Evolutionary conservation across 2,113 vertebrate genomes (phyloP).

Genomic region (Pteropus alecto): DNA sequence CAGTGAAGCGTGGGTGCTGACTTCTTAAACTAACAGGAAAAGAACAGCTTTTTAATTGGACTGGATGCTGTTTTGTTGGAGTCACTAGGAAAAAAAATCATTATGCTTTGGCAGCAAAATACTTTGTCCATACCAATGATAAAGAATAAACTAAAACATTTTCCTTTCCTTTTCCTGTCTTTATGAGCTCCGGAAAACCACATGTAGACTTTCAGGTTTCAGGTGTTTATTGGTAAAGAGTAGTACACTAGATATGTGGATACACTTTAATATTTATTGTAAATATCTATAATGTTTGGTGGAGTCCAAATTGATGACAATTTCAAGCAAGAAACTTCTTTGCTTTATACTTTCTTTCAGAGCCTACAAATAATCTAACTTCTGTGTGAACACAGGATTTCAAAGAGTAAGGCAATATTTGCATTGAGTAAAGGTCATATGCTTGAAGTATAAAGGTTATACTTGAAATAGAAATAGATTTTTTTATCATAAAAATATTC

Average conservation of each 20-base stretch:
- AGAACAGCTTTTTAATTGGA: constrained; percentile 62
- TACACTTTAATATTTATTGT: no score
- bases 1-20: not conserved
- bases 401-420: not conserved
- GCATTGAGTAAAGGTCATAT: not conserved
- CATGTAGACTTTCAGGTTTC: not conserved
- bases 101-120: constrained; percentile 1
- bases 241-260: no score
- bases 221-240: not conserved
- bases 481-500: not conserved
- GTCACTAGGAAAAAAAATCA: not conserved
- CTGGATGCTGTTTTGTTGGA: not conserved
- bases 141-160: not conserved
- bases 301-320: not conserved
- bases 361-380: not conserved
- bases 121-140: not conserved
- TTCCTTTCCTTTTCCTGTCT: not conserved
- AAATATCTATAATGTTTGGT: not conserved
- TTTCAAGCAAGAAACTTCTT: not conserved
- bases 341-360: not conserved
- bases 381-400: not conserved
- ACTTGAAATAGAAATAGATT: not conserved
- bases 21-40: constrained; percentile 43
- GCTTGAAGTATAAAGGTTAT: not conserved
- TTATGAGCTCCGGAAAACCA: not conserved